Evolutionary conservation across 2,113 vertebrate genomes (phyloP).

Genomic region (Pachycephala philippinensis): DNA sequence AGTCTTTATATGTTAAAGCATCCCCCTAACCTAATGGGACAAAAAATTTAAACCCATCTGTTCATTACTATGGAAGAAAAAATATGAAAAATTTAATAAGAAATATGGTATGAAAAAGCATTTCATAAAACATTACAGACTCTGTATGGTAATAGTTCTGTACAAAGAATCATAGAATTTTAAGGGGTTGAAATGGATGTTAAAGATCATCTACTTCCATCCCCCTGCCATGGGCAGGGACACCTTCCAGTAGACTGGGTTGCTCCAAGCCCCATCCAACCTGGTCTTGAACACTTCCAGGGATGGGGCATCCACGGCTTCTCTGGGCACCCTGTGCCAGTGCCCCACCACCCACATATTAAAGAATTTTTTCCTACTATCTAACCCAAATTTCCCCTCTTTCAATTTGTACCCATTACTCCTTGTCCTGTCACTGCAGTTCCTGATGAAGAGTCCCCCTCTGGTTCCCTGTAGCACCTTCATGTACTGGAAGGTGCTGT

Average conservation of each 20-base stretch:
- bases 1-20: neutral
- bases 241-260: neutral
- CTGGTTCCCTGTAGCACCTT: too few relatives aligned
- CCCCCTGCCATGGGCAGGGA: neutral
- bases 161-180: neutral
- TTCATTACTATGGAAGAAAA: neutral
- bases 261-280: neutral
- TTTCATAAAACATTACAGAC: neutral
- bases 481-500: too few relatives aligned
- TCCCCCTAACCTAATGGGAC: neutral
- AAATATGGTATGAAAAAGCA: neutral
- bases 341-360: too few relatives aligned
- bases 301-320: neutral
- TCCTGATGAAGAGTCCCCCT: too few relatives aligned
- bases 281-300: neutral
- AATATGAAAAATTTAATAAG: neutral
- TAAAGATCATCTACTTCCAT: neutral
- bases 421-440: too few relatives aligned
- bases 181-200: neutral
- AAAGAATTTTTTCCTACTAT: too few relatives aligned
- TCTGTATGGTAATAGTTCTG: neutral
- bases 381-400: too few relatives aligned
- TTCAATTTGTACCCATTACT: too few relatives aligned
- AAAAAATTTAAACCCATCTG: neutral
- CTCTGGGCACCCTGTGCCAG: too few relatives aligned